Evolutionary conservation across 2,888 invertebrate genomes (phyloP).

Genomic region (Ennomos quercinarius): DNA sequence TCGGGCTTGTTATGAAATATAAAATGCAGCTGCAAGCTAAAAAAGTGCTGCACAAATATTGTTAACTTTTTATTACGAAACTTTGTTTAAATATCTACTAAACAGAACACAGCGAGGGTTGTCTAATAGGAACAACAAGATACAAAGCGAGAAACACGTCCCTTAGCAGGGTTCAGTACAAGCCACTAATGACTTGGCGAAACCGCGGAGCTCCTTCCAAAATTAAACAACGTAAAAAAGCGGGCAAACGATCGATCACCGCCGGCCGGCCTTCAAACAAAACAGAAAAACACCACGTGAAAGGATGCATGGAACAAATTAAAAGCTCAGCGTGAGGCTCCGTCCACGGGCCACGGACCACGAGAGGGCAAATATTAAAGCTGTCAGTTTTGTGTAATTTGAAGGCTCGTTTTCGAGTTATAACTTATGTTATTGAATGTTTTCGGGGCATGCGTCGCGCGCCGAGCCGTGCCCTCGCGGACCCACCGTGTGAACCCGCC

Average conservation of each 20-base stretch:
- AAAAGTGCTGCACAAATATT: slow-evolving; percentile 2
- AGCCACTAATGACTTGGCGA: slow-evolving; percentile 81
- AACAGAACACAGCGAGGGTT: slow-evolving; percentile 51
- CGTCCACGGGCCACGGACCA: slow-evolving; percentile 58
- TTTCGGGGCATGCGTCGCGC: slow-evolving; percentile 62
- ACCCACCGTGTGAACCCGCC: slow-evolving; percentile 61
- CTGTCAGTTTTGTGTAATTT: slow-evolving; percentile 83
- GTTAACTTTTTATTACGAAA: slow-evolving; percentile 39
- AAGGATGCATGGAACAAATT: slow-evolving; percentile 84
- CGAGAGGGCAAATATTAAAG: slow-evolving; percentile 80
- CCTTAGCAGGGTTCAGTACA: slow-evolving; percentile 43
- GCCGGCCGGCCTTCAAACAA: slow-evolving; percentile 68
- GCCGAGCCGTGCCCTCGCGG: slow-evolving; percentile 48
- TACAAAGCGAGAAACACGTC: slow-evolving; percentile 54
- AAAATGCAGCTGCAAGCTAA: slow-evolving; percentile 6
- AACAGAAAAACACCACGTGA: slow-evolving; percentile 77
- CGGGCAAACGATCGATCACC: slow-evolving; percentile 81
- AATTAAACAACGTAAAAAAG: slow-evolving; percentile 83
- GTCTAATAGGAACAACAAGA: slow-evolving; percentile 63
- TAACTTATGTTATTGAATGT: slow-evolving; percentile 83
- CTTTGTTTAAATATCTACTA: slow-evolving; percentile 45
- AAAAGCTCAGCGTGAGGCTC: slow-evolving; percentile 82
- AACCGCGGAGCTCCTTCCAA: slow-evolving; percentile 75
- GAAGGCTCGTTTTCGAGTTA: slow-evolving; percentile 77
- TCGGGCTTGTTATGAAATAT: neutral